phyloP scores from a whole-genome alignment of 2,888 invertebrate species.

The Acrocyrtus sp. region DNA sequence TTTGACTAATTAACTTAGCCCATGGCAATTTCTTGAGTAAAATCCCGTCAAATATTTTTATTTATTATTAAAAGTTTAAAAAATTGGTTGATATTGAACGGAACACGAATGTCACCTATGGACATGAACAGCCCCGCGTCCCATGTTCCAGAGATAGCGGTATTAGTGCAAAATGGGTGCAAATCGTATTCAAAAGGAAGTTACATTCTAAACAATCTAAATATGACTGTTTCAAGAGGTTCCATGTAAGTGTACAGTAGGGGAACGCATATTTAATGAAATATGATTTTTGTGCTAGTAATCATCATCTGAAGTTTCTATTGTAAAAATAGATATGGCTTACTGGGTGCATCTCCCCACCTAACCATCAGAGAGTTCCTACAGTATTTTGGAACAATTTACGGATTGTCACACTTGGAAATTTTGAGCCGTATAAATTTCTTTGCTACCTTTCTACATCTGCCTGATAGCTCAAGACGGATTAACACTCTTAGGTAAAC shows the following conservation, averaged over 20 bases:
- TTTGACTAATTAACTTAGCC: too few species aligned
- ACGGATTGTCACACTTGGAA: constrained; percentile 42
- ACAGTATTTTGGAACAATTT: constrained; percentile 48
- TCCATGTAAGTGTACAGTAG: constrained; percentile 97
- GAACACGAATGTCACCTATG: too few species aligned
- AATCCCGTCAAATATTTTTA: too few species aligned
- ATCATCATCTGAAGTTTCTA: background rate
- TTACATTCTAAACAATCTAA: constrained; percentile 85
- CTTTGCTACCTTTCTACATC: constrained; percentile 25
- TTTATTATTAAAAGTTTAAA: too few species aligned
- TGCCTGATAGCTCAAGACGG: constrained; percentile 24
- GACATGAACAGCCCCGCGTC: too few species aligned
- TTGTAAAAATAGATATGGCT: constrained; percentile 67
- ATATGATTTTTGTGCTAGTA: background rate
- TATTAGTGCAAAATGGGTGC: constrained; percentile 86
- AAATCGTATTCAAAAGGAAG: constrained; percentile 90
- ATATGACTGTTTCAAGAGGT: constrained; percentile 93
- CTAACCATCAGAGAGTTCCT: constrained; percentile 48
- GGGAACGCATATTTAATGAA: too few species aligned
- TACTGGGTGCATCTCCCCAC: constrained; percentile 82
- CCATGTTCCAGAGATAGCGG: constrained; percentile 74
- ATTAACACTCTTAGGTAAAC: constrained; percentile 33
- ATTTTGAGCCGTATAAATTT: constrained; percentile 29
- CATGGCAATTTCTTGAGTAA: too few species aligned
- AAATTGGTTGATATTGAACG: too few species aligned